Conservation (phyloP, 2,797 vertebrate species). For the Gephyroberyx darwinii region DNA sequence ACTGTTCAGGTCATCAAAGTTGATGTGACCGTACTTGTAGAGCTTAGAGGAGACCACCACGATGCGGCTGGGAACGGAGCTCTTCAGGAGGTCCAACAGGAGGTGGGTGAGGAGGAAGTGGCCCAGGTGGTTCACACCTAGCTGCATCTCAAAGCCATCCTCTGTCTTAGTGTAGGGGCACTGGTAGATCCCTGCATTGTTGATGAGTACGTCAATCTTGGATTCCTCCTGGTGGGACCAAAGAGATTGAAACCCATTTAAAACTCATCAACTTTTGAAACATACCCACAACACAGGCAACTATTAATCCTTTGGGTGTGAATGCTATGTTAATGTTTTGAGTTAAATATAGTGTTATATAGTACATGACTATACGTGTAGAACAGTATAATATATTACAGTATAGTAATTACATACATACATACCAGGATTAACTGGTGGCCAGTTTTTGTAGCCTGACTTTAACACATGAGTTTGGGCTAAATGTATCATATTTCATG, state of each 20-base stretch:
- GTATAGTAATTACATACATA: too few species aligned
- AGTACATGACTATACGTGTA: too few species aligned
- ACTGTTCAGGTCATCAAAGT: slow-evolving; percentile 94
- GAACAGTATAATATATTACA: not conserved
- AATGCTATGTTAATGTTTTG: not conserved
- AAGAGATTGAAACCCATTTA: slow-evolving; percentile 17
- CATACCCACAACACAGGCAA: not conserved
- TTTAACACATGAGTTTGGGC: not conserved
- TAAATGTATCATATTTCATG: not conserved
- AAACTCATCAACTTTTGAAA: not conserved
- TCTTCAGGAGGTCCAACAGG: slow-evolving; percentile 89
- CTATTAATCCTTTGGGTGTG: not conserved
- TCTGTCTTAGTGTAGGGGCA: slow-evolving; percentile 92
- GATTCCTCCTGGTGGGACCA: slow-evolving; percentile 75
- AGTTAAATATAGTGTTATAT: not conserved
- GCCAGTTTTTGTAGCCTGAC: not conserved
- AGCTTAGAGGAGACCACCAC: slow-evolving; percentile 95
- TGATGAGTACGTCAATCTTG: slow-evolving; percentile 91
- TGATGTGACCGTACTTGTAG: slow-evolving; percentile 92
- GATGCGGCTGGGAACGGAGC: slow-evolving; percentile 89
- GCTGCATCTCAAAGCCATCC: slow-evolving; percentile 95
- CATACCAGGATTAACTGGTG: too few species aligned
- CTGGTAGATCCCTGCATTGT: slow-evolving; percentile 95
- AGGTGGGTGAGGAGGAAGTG: slow-evolving; percentile 94
- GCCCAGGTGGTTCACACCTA: slow-evolving; percentile 95